Percentiles rank a stretch among this genome's conserved stretches.
These are phyloP conservation scores for Magallana nippona DNA, from an alignment of 2,888 invertebrate genomes.

Conservation along the genomic window DNA sequence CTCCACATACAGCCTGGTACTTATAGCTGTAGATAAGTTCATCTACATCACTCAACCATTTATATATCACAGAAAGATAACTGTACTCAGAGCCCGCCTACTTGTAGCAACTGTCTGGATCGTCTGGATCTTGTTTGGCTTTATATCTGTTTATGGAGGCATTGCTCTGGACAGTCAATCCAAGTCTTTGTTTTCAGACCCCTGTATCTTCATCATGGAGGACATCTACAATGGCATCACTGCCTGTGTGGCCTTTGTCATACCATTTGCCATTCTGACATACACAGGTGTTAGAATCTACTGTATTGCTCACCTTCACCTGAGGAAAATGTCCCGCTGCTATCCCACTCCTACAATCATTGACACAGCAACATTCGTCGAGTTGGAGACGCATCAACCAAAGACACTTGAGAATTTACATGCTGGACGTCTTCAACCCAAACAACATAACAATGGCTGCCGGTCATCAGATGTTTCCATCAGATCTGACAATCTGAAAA, in stretches of 20 bases:
- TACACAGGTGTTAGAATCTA: constrained; percentile 62
- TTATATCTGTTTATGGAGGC: constrained; percentile 55
- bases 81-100: constrained; percentile 47
- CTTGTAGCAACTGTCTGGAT: constrained; percentile 59
- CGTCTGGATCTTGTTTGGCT: constrained; percentile 56
- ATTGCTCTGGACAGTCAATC: constrained; percentile 55
- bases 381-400: neutral
- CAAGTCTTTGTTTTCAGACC: constrained; percentile 45
- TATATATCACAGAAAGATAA: constrained; percentile 58
- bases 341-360: constrained; percentile 37
- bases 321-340: constrained; percentile 55
- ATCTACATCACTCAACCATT: constrained; percentile 63
- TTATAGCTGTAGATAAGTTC: constrained; percentile 65
- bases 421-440: neutral
- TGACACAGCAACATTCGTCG: constrained; percentile 38
- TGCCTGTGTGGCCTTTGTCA: constrained; percentile 58
- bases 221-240: constrained; percentile 56
- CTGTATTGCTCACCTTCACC: constrained; percentile 60
- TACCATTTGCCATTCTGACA: constrained; percentile 61
- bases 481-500: constrained; percentile 15
- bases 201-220: constrained; percentile 63
- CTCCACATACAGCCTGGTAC: constrained; percentile 62
- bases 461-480: constrained; percentile 22
- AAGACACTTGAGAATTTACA: neutral
- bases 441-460: constrained; percentile 20